Percentiles rank a stretch among this genome's conserved stretches.
phyloP scores from a whole-genome alignment of 2,113 vertebrate genomes.

The Stigmatopora argus region DNA sequence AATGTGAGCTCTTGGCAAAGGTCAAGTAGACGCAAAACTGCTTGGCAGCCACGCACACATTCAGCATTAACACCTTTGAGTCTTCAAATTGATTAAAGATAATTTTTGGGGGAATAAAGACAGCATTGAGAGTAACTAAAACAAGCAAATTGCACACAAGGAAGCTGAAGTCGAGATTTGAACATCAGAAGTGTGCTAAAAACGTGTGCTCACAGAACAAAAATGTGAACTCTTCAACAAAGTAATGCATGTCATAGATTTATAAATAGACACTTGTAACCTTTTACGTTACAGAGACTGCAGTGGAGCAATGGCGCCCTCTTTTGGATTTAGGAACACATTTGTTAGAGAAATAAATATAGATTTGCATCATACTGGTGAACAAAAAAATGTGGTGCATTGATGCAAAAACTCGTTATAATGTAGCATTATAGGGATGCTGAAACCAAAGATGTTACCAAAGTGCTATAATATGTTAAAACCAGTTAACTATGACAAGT shows the following conservation, averaged over 20 bases:
- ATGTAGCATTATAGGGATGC: too few relatives aligned
- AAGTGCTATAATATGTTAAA: too few relatives aligned
- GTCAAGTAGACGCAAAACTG: background rate
- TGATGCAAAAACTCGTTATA: too few relatives aligned
- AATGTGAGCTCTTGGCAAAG: background rate
- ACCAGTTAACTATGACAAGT: too few relatives aligned
- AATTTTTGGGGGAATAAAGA: background rate
- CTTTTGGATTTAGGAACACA: slow-evolving; percentile 33
- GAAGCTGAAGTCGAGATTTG: background rate
- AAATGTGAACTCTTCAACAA: slow-evolving; percentile 13
- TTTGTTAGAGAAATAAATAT: background rate
- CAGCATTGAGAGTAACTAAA: background rate
- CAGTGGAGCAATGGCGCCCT: slow-evolving; percentile 56
- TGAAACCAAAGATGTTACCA: too few relatives aligned
- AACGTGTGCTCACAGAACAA: background rate
- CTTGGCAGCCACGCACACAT: background rate
- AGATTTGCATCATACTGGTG: background rate
- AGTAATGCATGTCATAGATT: slow-evolving; percentile 6
- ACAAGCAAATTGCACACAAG: background rate
- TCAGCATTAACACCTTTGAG: background rate
- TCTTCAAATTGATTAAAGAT: background rate
- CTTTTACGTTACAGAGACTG: background rate
- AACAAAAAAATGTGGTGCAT: too few relatives aligned
- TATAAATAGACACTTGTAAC: slow-evolving; percentile 14
- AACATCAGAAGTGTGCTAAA: background rate